Percentiles rank a stretch among this genome's conserved stretches.
Evolutionary conservation across 2,888 invertebrate species (phyloP).

Genomic region (Cephus nigrinus): DNA sequence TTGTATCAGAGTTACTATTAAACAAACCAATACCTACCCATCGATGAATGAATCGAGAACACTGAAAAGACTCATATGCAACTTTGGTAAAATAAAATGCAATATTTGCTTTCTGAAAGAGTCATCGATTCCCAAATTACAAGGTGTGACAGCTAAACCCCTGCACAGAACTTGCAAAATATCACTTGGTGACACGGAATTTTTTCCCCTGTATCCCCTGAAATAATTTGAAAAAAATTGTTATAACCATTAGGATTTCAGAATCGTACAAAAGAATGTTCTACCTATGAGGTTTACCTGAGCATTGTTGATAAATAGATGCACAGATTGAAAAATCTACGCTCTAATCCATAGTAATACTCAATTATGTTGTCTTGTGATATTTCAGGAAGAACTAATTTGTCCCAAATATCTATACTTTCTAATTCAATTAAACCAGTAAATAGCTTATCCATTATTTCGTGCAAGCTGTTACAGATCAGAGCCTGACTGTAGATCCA

Average conservation of each 20-base stretch:
- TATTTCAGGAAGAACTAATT: slow-evolving; percentile 48
- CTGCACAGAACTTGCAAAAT: slow-evolving; percentile 51
- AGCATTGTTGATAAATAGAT: slow-evolving; percentile 50
- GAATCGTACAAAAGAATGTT: not conserved
- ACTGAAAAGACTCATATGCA: slow-evolving; percentile 46
- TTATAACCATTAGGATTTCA: not conserved
- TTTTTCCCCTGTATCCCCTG: slow-evolving; percentile 48
- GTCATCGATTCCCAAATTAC: slow-evolving; percentile 41
- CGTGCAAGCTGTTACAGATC: slow-evolving; percentile 54
- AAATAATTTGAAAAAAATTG: not conserved
- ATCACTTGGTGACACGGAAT: slow-evolving; percentile 47
- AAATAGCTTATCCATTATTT: slow-evolving; percentile 56
- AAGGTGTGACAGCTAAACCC: slow-evolving; percentile 52
- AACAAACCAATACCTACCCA: slow-evolving; percentile 40
- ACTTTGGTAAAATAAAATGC: slow-evolving; percentile 49
- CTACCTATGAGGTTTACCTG: slow-evolving; percentile 28
- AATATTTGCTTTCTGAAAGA: slow-evolving; percentile 46
- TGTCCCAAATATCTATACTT: slow-evolving; percentile 35
- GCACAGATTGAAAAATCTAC: slow-evolving; percentile 56
- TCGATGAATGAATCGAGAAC: slow-evolving; percentile 51
- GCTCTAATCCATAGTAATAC: slow-evolving; percentile 46
- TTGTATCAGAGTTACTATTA: not conserved
- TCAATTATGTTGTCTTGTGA: slow-evolving; percentile 46
- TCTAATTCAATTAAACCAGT: slow-evolving; percentile 44
- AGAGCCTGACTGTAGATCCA: slow-evolving; percentile 48